Base-by-base conservation (phyloP, 2,888 invertebrate genomes). In the Gymnoscelis rufifasciata region DNA sequence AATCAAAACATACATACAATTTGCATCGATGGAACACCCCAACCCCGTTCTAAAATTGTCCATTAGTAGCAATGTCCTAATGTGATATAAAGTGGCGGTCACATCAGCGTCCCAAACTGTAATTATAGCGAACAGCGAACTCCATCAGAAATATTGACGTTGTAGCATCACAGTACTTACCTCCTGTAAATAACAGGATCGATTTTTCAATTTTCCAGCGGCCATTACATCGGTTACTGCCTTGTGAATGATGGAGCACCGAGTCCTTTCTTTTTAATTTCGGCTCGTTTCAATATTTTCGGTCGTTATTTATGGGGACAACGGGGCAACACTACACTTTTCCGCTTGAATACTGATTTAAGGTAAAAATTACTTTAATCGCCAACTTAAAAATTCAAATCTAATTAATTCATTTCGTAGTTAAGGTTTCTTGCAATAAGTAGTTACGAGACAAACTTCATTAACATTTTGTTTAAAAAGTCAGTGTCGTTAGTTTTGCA, bases 171-270 rank as follows among this genome's bases (percentile, higher is more conserved):
- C 36, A 40, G 41, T 30, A 43, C 43, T 40, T 43, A 33, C 38
- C 24, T 7, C 24, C 24, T 41, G 33, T 38, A 43, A 46, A 43
- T 46, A 46, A 24, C 23, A 2, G 7, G 38, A 54, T 51, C 48
- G 48, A 52, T 56, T 52, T 52, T 48, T 47, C 45, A 52, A 49
- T 49, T 45, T 42, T 42, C 38, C n/a, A 8, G 14, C 29, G 15
- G 28, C 33, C 38, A 29, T 41, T 42, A 44, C 41, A 33, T 41
- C 29, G 33, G 37, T 49, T 44, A 37, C 31, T 38, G 28, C 27
- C 36, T 26, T 30, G 23, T 13, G 30, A 39, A 43, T 36, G 26
- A 39, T 48, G 38, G 28, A 43, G 29, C 27, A 12, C 8, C 37
- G 13, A n/a, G 24, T 24, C 7, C 28, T 23, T 29, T 23, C 23